phyloP scores from a whole-genome alignment of 2,888 invertebrate genomes.

The Phrixothrix hirtus region DNA sequence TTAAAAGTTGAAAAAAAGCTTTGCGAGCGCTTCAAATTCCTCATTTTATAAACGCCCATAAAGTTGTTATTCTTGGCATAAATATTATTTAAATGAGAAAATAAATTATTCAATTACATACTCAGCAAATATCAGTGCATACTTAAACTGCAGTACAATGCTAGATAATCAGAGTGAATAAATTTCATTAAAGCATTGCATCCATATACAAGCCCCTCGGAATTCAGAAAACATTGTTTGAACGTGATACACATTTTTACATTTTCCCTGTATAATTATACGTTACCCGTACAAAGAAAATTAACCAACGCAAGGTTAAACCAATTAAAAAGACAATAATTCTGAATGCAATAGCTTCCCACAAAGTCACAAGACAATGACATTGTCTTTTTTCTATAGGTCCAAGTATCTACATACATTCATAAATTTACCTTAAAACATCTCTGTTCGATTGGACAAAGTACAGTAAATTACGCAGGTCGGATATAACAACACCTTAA shows the following conservation, averaged over 20 bases:
- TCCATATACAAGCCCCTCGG: constrained; percentile 33
- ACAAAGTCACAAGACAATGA: constrained; percentile 44
- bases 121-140: constrained; percentile 37
- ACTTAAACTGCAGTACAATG: constrained; percentile 35
- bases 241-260: constrained; percentile 44
- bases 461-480: not conserved
- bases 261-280: constrained; percentile 29
- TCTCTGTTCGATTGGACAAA: constrained; percentile 23
- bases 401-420: constrained; percentile 44
- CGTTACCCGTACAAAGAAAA: constrained; percentile 29
- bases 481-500: constrained; percentile 15
- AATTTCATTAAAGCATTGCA: constrained; percentile 42
- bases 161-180: constrained; percentile 40
- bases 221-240: constrained; percentile 36
- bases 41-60: not conserved
- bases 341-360: constrained; percentile 32
- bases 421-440: constrained; percentile 37
- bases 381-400: constrained; percentile 43
- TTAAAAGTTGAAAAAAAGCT: too few relatives aligned
- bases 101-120: constrained; percentile 42
- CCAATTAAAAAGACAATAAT: constrained; percentile 43
- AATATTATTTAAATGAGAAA: constrained; percentile 37
- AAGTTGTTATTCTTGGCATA: constrained; percentile 18
- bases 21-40: too few relatives aligned
- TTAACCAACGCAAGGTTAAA: constrained; percentile 32